These are phyloP conservation scores for Aphrophora alni DNA, from an alignment of 2,888 invertebrate species.

Conservation along the genomic window DNA sequence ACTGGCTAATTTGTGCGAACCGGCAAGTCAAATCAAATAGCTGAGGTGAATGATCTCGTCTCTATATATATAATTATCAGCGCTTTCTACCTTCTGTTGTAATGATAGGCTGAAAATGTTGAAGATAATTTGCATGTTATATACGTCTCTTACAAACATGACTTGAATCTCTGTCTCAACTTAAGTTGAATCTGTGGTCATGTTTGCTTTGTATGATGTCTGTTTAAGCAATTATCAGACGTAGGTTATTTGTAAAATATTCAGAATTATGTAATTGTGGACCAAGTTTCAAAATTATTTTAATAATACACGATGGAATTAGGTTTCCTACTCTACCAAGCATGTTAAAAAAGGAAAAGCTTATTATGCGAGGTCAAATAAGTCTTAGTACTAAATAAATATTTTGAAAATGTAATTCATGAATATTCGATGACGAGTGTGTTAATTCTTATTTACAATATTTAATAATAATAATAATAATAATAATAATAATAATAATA, in stretches of 20 bases:
- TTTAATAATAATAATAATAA: too few species aligned
- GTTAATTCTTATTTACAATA: too few species aligned
- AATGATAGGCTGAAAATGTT: slow-evolving; percentile 4
- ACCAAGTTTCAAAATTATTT: neutral
- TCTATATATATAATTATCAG: neutral
- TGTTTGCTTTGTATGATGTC: neutral
- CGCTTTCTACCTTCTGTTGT: neutral
- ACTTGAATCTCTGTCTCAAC: neutral
- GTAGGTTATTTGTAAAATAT: neutral
- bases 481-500: too few species aligned
- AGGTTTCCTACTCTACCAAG: too few species aligned
- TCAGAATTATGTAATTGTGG: neutral
- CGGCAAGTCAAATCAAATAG: neutral
- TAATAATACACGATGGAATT: too few species aligned
- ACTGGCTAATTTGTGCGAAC: neutral
- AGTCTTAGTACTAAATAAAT: too few species aligned
- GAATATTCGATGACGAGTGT: too few species aligned
- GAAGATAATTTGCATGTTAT: neutral
- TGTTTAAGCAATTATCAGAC: neutral
- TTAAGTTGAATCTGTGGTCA: neutral
- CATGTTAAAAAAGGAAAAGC: too few species aligned
- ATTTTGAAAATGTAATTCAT: too few species aligned
- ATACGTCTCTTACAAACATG: neutral
- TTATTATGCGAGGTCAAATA: too few species aligned
- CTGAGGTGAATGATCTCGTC: neutral